Percentiles rank a stretch among this genome's conserved stretches.
Conservation (phyloP, 2,797 vertebrate species). For the Galagoides demidoff region DNA sequence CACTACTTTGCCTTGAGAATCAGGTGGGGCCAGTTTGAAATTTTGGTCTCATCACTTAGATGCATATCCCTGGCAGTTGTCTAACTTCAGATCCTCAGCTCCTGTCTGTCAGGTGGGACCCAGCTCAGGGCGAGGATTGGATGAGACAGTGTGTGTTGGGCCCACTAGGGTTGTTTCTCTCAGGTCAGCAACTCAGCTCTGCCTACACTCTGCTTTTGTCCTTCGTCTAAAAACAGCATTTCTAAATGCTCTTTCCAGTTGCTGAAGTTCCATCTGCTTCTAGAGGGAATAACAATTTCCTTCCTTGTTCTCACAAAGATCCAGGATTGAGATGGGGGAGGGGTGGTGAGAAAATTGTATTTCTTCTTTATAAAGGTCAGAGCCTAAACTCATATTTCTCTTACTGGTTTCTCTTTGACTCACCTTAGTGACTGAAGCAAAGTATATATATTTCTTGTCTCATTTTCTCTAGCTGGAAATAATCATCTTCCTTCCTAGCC, state of each 20-base stretch:
- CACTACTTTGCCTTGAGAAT: neutral
- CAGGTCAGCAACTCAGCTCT: neutral
- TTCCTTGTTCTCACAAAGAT: slow-evolving; percentile 48
- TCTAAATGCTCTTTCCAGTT: neutral
- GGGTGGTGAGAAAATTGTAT: neutral
- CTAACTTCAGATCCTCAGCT: neutral
- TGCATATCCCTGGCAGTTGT: neutral
- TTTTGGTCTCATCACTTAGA: neutral
- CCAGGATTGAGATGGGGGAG: neutral
- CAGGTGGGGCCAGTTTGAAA: neutral
- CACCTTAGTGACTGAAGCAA: slow-evolving; percentile 35
- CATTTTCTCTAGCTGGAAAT: slow-evolving; percentile 61
- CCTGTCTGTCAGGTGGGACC: neutral
- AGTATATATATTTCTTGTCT: slow-evolving; percentile 51
- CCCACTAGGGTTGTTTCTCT: neutral
- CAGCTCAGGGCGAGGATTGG: fast-evolving
- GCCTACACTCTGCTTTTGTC: neutral
- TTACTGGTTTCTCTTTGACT: slow-evolving; percentile 68
- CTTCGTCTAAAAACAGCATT: neutral
- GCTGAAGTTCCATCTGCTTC: neutral
- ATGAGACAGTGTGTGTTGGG: neutral
- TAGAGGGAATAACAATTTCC: neutral
- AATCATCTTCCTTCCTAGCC: neutral
- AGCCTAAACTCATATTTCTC: neutral
- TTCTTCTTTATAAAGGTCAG: neutral